These are phyloP conservation scores for Grammomys dolichurus DNA, from an alignment of 2,113 vertebrate genomes.

Conservation along the genomic window DNA sequence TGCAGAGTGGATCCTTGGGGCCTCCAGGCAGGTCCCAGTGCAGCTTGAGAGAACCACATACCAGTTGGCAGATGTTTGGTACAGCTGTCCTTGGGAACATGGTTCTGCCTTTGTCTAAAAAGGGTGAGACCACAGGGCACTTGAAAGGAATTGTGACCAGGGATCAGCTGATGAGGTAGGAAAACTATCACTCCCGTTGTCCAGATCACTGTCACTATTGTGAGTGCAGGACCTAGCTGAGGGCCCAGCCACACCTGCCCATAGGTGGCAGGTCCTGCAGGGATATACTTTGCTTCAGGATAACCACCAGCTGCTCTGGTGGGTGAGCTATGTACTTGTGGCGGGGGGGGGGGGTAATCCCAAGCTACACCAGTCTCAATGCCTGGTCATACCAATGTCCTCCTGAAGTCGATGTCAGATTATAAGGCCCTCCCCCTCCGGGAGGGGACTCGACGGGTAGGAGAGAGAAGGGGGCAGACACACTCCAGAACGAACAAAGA, in stretches of 20 bases:
- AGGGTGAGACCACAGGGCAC: not conserved
- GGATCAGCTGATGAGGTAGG: not conserved
- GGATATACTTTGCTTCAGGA: not conserved
- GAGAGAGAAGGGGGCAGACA: not conserved
- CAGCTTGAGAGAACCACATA: not conserved
- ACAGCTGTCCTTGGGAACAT: not conserved
- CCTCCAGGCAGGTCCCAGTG: not conserved
- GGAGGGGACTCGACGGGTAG: not conserved
- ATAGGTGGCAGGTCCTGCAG: not conserved
- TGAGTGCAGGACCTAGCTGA: not conserved
- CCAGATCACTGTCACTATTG: not conserved
- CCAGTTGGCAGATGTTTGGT: not conserved
- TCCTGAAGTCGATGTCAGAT: not conserved
- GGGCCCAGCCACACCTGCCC: not conserved
- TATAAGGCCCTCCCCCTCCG: not conserved
- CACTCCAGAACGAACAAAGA: constrained; percentile 63
- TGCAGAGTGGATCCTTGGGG: not conserved
- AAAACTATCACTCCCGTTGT: no score
- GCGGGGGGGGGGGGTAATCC: not conserved
- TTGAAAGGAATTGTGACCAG: not conserved
- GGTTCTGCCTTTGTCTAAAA: not conserved
- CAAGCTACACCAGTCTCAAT: not conserved
- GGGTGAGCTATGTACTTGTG: not conserved
- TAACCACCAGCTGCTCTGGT: not conserved
- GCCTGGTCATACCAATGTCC: no score